A percentile compares a stretch with the other conserved stretches of the same genome.
Conservation (phyloP, 2,888 invertebrate genomes). For the Nymphalis c-album region DNA sequence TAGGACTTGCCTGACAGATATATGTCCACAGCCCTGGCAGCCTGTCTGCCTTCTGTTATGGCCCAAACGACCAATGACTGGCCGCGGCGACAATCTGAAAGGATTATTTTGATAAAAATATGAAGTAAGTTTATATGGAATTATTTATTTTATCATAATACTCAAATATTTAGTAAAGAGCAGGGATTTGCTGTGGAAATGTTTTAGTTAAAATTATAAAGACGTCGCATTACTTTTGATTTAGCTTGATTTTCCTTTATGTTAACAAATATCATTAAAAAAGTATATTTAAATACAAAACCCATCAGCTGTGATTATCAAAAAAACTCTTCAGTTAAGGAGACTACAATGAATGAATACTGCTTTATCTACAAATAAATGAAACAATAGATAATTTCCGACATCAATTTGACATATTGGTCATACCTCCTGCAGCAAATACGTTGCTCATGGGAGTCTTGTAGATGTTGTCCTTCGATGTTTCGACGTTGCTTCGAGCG, state of each 20-base stretch:
- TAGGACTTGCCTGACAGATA: slow-evolving; percentile 89
- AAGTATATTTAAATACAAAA: too few relatives aligned
- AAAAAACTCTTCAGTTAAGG: too few relatives aligned
- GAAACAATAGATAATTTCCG: too few relatives aligned
- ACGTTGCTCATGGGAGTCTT: slow-evolving; percentile 90
- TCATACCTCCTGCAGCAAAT: slow-evolving; percentile 96
- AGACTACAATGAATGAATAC: too few relatives aligned
- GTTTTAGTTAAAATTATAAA: too few relatives aligned
- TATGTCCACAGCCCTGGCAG: slow-evolving; percentile 95
- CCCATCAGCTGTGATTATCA: too few relatives aligned
- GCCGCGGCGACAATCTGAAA: slow-evolving; percentile 97
- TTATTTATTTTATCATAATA: not conserved
- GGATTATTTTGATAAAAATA: too few relatives aligned
- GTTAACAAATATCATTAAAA: too few relatives aligned
- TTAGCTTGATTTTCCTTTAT: too few relatives aligned
- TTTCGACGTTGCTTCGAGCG: slow-evolving; percentile 95
- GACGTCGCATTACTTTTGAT: too few relatives aligned
- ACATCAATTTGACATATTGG: not conserved
- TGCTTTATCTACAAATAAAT: too few relatives aligned
- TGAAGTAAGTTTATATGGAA: not conserved
- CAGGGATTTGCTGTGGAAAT: too few relatives aligned
- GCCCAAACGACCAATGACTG: slow-evolving; percentile 99
- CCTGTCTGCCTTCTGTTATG: slow-evolving; percentile 98
- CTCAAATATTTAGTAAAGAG: not conserved
- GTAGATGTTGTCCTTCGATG: slow-evolving; percentile 87